Base-by-base conservation (phyloP, 2,797 vertebrate species). In the Percopsis omiscomaycus region DNA sequence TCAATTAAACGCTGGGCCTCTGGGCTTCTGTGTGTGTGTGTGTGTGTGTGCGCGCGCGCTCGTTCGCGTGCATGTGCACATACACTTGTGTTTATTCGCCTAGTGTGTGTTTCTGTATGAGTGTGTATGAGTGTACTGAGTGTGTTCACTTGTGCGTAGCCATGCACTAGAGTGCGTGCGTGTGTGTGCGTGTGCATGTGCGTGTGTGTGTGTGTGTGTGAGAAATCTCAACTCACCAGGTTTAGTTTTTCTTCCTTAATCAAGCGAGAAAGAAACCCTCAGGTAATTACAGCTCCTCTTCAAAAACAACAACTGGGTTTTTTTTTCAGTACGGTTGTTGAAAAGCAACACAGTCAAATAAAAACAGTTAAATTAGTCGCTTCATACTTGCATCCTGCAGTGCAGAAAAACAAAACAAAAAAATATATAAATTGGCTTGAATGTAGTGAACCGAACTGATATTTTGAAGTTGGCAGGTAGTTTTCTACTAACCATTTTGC, bases 171-270 rank as follows among this genome's bases (percentile, higher is more conserved):
- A n/a, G 66, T 4, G 49, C 1, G 13, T 60, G 15, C 28, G 27
- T 49, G 15, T 46, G 32, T 22, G 28, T 14, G 30, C 3, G 29
- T 11, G 14, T 50, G 47, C 13, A 47, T 50, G 27, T 3, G 13
- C 50, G 59, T 8, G 27, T 29, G 13, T 22, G 15, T 44, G 60
- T n/a, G 3, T 81, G 79, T 84, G 79, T 65, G 65, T 85, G 78
- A 85, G 29, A 65, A 73, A 81, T 76, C 73, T 82, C 75, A 50
- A 64, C 77, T 80, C 74, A 70, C 78, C 75, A 78, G 78, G 84
- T 87, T 87, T 86, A 82, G 68, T 86, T 86, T 84, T 86, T 86
- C 77, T 81, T 75, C 78, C 74, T 75, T 89, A 85, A 90, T 90
- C 86, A 86, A 83, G 66, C 78, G 66, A 78, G 69, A 86, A 77